These are phyloP conservation scores for Alca torda DNA, from an alignment of 2,797 vertebrate species.

Conservation along the genomic window DNA sequence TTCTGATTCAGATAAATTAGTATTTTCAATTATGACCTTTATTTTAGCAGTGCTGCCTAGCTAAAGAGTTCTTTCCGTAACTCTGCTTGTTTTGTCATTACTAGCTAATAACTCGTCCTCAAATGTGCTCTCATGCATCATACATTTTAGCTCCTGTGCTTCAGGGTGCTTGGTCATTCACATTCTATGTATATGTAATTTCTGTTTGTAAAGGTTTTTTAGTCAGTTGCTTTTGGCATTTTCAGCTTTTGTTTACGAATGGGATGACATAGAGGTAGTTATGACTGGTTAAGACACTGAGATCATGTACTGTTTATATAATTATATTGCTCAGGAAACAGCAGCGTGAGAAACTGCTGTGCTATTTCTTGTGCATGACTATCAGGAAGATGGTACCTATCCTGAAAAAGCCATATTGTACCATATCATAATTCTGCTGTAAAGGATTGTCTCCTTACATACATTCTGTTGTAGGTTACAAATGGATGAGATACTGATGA, in stretches of 20 bases:
- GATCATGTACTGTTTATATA: background rate
- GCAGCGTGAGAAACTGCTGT: background rate
- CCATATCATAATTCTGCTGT: background rate
- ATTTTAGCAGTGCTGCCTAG: background rate
- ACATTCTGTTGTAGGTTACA: background rate
- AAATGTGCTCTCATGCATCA: background rate
- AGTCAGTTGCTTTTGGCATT: slow-evolving; percentile 37
- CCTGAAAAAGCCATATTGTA: background rate
- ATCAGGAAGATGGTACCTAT: background rate
- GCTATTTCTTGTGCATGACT: background rate
- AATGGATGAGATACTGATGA: background rate
- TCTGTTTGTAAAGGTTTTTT: background rate
- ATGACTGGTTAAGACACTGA: background rate
- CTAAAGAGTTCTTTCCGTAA: background rate
- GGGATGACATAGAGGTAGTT: background rate
- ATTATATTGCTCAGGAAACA: background rate
- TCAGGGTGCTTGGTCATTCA: slow-evolving; percentile 21
- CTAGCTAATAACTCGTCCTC: background rate
- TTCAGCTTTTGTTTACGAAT: background rate
- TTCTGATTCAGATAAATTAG: background rate
- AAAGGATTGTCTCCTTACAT: background rate
- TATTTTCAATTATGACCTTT: background rate
- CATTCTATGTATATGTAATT: slow-evolving; percentile 3
- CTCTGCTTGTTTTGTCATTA: background rate
- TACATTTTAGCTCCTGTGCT: background rate